These are phyloP conservation scores for Rhadinocentrus ornatus DNA, from an alignment of 2,797 vertebrate species.

Conservation along the genomic window DNA sequence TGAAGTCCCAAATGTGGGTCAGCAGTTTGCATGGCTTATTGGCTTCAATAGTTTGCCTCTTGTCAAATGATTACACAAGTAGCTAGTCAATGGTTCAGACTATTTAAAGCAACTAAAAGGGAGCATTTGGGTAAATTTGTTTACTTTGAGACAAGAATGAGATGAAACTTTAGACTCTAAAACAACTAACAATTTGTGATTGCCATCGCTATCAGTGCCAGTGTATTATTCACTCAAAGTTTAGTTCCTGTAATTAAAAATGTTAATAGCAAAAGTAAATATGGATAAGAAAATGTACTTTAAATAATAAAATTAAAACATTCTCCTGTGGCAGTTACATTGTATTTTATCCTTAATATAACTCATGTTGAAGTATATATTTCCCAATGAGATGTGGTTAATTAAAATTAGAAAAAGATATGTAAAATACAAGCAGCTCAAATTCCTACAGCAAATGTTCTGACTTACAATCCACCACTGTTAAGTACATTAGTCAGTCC, in stretches of 20 bases:
- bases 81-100: conserved; percentile 8
- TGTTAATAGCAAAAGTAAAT: background rate
- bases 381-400: background rate
- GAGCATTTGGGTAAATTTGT: background rate
- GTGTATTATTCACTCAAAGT: background rate
- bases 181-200: conserved; percentile 16
- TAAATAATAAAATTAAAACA: background rate
- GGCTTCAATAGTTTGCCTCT: conserved; percentile 47
- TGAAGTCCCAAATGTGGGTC: conserved; percentile 74
- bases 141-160: conserved; percentile 7
- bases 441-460: background rate
- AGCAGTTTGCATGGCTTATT: conserved; percentile 71
- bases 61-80: conserved; percentile 40
- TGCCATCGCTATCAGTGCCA: conserved; percentile 9
- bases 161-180: conserved; percentile 20
- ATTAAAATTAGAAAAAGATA: background rate
- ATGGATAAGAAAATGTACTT: background rate
- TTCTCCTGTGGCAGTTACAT: background rate
- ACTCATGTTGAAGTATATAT: background rate
- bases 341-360: background rate
- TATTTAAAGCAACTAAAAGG: background rate
- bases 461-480: background rate
- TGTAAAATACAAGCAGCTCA: background rate
- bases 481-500: background rate
- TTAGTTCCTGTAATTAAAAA: background rate